phyloP scores from a whole-genome alignment of 2,888 invertebrate species.

The Euplagia quadripunctaria region DNA sequence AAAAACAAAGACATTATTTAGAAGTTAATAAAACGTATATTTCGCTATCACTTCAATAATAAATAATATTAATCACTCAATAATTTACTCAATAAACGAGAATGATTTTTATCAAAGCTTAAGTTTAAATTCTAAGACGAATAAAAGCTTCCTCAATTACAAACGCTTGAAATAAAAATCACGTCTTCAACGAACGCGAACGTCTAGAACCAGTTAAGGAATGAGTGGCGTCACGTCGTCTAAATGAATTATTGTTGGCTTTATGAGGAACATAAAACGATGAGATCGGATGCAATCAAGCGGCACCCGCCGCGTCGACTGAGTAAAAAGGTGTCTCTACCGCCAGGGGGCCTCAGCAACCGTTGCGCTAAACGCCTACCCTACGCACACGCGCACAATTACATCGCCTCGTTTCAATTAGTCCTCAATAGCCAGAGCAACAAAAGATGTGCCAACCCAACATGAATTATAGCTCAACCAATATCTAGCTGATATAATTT shows the following conservation, averaged over 20 bases:
- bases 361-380: constrained; percentile 80
- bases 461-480: constrained; percentile 58
- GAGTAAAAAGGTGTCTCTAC: constrained; percentile 83
- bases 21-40: too few relatives aligned
- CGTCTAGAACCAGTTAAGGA: constrained; percentile 82
- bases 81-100: neutral
- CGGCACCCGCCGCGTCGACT: constrained; percentile 83
- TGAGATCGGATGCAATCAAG: constrained; percentile 86
- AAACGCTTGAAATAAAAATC: constrained; percentile 52
- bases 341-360: constrained; percentile 78
- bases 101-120: constrained; percentile 22
- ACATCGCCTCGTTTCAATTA: constrained; percentile 82
- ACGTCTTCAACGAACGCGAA: constrained; percentile 60
- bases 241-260: constrained; percentile 88
- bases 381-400: constrained; percentile 68
- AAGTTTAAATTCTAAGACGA: constrained; percentile 49
- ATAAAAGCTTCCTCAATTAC: constrained; percentile 46
- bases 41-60: too few relatives aligned
- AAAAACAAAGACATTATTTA: too few relatives aligned
- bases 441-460: constrained; percentile 67
- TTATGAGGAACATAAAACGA: constrained; percentile 86
- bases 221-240: constrained; percentile 86
- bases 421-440: constrained; percentile 76
- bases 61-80: too few relatives aligned
- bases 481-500: constrained; percentile 45